A percentile compares a stretch with the other conserved stretches of the same genome.
Evolutionary conservation across 2,797 vertebrate species (phyloP).

Genomic region (Cuniculus paca): DNA sequence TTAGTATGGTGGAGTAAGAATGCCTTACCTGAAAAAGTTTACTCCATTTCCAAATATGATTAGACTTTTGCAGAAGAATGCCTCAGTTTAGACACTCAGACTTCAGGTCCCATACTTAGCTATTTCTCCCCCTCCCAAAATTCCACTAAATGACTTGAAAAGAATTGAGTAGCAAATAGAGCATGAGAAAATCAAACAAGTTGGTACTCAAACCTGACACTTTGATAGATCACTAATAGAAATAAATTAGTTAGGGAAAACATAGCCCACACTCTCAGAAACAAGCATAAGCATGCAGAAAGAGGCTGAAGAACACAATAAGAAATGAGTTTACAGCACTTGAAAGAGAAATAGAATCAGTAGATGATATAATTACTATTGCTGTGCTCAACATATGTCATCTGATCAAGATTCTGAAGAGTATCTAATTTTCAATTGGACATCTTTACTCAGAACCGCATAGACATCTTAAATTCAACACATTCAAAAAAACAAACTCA

Average conservation of each 20-base stretch:
- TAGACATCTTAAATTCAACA: background rate
- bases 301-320: background rate
- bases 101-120: background rate
- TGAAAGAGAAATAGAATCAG: background rate
- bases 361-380: background rate
- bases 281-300: background rate
- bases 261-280: background rate
- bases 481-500: background rate
- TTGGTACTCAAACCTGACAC: background rate
- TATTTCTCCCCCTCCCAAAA: background rate
- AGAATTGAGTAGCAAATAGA: background rate
- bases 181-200: background rate
- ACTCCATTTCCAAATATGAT: background rate
- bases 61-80: constrained; percentile 7
- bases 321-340: background rate
- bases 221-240: background rate
- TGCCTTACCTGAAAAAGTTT: background rate
- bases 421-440: background rate
- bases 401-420: background rate
- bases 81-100: background rate
- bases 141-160: background rate
- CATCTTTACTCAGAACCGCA: background rate
- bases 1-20: background rate
- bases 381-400: background rate
- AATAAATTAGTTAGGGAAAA: background rate